These are phyloP conservation scores for Molorchus minor DNA, from an alignment of 2,888 invertebrate species.

Conservation along the genomic window DNA sequence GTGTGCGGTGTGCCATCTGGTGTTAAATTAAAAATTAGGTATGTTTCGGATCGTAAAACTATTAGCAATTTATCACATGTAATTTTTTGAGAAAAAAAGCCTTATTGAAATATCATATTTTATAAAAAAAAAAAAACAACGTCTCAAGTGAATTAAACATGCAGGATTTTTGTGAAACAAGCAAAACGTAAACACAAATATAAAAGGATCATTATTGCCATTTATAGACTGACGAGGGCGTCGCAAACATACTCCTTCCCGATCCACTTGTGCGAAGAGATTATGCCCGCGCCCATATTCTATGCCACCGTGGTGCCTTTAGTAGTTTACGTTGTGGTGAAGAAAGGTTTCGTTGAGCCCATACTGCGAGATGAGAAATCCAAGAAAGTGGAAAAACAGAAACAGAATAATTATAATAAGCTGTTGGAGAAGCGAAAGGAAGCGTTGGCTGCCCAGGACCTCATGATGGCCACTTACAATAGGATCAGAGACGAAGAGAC, in stretches of 20 bases:
- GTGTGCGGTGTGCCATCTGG: slow-evolving; percentile 87
- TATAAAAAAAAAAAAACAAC: too few species aligned
- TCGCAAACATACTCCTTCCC: slow-evolving; percentile 90
- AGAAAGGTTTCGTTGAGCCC: slow-evolving; percentile 86
- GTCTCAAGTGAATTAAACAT: too few species aligned
- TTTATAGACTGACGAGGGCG: slow-evolving; percentile 81
- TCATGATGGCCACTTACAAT: slow-evolving; percentile 92
- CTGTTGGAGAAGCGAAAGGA: slow-evolving; percentile 83
- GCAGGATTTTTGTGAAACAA: too few species aligned
- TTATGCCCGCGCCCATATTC: slow-evolving; percentile 89
- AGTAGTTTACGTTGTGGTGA: slow-evolving; percentile 81
- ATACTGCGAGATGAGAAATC: slow-evolving; percentile 80
- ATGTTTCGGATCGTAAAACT: too few species aligned
- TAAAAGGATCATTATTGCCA: neutral
- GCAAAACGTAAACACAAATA: too few species aligned
- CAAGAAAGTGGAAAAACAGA: slow-evolving; percentile 82
- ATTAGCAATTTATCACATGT: too few species aligned
- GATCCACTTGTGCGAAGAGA: slow-evolving; percentile 89
- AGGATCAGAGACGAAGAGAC: slow-evolving; percentile 85
- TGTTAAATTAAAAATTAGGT: slow-evolving; percentile 89
- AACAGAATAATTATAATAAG: slow-evolving; percentile 81
- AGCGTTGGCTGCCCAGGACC: slow-evolving; percentile 84
- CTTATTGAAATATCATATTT: too few species aligned
- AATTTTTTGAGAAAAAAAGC: too few species aligned
- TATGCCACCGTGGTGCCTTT: slow-evolving; percentile 92